phyloP scores from a whole-genome alignment of 53 echinoderm and acorn worm genomes.

The Paelopatides confundens region DNA sequence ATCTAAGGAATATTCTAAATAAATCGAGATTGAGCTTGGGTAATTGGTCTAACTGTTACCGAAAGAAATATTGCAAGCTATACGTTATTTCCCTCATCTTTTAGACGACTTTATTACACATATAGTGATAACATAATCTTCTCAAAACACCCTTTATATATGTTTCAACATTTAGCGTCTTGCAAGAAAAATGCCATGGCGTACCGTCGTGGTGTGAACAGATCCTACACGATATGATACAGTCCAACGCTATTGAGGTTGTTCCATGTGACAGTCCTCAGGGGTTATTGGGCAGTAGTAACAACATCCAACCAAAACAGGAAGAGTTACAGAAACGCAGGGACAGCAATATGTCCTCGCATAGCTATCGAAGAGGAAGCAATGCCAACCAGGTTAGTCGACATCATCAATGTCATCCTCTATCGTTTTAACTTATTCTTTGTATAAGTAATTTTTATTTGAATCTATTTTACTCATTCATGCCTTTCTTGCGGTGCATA shows the following conservation, averaged over 20 bases:
- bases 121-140: too few species aligned
- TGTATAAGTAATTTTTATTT: too few species aligned
- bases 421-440: too few species aligned
- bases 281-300: constrained; percentile 1
- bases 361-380: constrained; percentile 75
- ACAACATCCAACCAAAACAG: constrained; percentile 68
- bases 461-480: too few species aligned
- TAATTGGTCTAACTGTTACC: too few species aligned
- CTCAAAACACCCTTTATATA: too few species aligned
- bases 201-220: constrained; percentile 98
- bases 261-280: constrained; percentile 70
- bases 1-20: too few species aligned
- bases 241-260: constrained; percentile 73
- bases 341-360: constrained; percentile 54
- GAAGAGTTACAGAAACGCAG: constrained; percentile 76
- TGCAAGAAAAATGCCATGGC: constrained; percentile 94
- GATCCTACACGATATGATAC: constrained; percentile 85
- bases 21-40: too few species aligned
- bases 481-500: too few species aligned
- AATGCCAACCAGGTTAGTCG: background rate
- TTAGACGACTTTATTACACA: too few species aligned
- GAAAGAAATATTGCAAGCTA: too few species aligned
- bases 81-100: too few species aligned
- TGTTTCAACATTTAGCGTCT: constrained; percentile 59
- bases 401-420: background rate